Percentiles rank a stretch among this genome's conserved stretches.
These are phyloP conservation scores for Cryptops parisi DNA, from an alignment of 2,888 invertebrate genomes.

Conservation along the genomic window DNA sequence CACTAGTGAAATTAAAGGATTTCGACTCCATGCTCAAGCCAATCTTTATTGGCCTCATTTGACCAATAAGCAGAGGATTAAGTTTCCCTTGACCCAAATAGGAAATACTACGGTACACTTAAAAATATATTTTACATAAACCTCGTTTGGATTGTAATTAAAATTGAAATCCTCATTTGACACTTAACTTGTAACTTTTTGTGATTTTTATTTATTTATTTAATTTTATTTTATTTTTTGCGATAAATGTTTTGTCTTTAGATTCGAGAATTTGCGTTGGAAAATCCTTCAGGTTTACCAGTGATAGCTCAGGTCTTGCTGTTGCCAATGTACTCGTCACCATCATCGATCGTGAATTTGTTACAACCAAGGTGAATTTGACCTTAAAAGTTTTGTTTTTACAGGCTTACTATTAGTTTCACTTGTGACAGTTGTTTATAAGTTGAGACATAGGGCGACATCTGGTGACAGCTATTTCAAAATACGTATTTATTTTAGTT, in stretches of 20 bases:
- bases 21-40: slow-evolving; percentile 49
- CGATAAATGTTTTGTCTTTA: slow-evolving; percentile 23
- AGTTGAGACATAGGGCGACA: too few relatives aligned
- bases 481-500: too few relatives aligned
- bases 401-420: too few relatives aligned
- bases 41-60: slow-evolving; percentile 51
- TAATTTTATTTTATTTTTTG: background rate
- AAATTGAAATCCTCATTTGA: too few relatives aligned
- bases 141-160: too few relatives aligned
- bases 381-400: too few relatives aligned
- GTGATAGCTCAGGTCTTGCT: slow-evolving; percentile 59
- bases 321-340: slow-evolving; percentile 51
- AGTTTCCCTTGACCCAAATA: slow-evolving; percentile 58
- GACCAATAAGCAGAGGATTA: slow-evolving; percentile 35
- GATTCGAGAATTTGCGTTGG: slow-evolving; percentile 47
- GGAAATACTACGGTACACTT: slow-evolving; percentile 44
- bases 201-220: background rate
- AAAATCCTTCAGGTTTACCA: slow-evolving; percentile 54
- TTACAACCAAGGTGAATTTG: slow-evolving; percentile 23
- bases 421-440: too few relatives aligned
- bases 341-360: slow-evolving; percentile 37
- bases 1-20: slow-evolving; percentile 51
- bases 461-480: too few relatives aligned
- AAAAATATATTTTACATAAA: background rate
- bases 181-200: background rate